phyloP scores from a whole-genome alignment of 2,888 invertebrate genomes.

The Desoria tigrina region DNA sequence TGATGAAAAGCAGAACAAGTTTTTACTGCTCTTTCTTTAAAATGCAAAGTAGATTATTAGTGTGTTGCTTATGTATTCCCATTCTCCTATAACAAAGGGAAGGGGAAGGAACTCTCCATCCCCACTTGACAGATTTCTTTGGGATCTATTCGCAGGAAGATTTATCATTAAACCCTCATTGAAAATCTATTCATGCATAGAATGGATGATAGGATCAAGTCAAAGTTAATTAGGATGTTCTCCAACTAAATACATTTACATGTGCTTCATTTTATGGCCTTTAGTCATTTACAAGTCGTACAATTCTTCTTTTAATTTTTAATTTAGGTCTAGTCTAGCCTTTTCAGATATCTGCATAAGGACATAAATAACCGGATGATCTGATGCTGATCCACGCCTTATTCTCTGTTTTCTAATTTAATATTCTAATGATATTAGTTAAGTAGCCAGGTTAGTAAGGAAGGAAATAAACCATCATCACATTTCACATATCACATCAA shows the following conservation, averaged over 20 bases:
- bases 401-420: conserved; percentile 8
- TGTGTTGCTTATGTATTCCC: too few relatives aligned
- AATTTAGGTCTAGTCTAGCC: neutral
- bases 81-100: too few relatives aligned
- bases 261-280: neutral
- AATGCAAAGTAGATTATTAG: too few relatives aligned
- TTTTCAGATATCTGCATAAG: neutral
- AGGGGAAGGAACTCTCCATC: too few relatives aligned
- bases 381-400: conserved; percentile 16
- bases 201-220: conserved; percentile 17
- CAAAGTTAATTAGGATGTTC: conserved; percentile 30
- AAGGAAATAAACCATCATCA: too few relatives aligned
- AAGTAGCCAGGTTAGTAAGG: conserved; percentile 11
- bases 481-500: too few relatives aligned
- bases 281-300: neutral
- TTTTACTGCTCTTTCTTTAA: too few relatives aligned
- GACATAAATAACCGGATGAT: conserved; percentile 22
- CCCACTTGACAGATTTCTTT: neutral
- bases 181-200: conserved; percentile 13
- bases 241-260: conserved; percentile 11
- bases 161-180: conserved; percentile 18
- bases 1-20: too few relatives aligned
- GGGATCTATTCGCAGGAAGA: conserved; percentile 11
- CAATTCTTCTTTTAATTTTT: neutral
- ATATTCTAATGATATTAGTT: conserved; percentile 3